Percentiles rank a stretch among this genome's conserved stretches.
Evolutionary conservation across 2,888 invertebrate species (phyloP).

Genomic region (Barypeithes pellucidus): DNA sequence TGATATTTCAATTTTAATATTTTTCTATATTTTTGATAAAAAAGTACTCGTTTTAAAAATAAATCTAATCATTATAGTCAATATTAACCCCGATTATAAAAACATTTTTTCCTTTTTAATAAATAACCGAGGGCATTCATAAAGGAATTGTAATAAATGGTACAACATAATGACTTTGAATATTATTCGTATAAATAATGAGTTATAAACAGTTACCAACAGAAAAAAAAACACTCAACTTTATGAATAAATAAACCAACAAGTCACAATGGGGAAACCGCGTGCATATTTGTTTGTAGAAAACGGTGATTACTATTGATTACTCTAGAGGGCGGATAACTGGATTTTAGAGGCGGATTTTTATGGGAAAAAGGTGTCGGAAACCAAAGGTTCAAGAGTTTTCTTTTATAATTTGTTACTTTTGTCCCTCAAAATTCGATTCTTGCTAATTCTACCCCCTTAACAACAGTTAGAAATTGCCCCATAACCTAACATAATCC

Average conservation of each 20-base stretch:
- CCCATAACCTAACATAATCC: constrained; percentile 3
- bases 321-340: background rate
- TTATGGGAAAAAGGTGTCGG: too few species aligned
- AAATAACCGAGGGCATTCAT: constrained; percentile 45
- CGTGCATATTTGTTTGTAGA: constrained; percentile 36
- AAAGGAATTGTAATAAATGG: constrained; percentile 55
- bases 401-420: too few species aligned
- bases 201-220: constrained; percentile 57
- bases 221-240: constrained; percentile 58
- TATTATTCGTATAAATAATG: constrained; percentile 60
- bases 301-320: constrained; percentile 26
- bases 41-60: constrained; percentile 4
- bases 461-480: background rate
- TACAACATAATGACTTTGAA: constrained; percentile 58
- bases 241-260: constrained; percentile 59
- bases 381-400: too few species aligned
- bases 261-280: constrained; percentile 5
- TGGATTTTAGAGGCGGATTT: background rate
- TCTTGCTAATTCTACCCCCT: too few species aligned
- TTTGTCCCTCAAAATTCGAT: too few species aligned
- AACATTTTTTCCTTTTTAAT: constrained; percentile 39
- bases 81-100: constrained; percentile 21
- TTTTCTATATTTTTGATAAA: too few species aligned
- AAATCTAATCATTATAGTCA: constrained; percentile 4
- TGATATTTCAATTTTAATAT: too few species aligned